Base-by-base conservation (phyloP, 1,140 invertebrate genomes). In the Catajapyx aquilonaris region DNA sequence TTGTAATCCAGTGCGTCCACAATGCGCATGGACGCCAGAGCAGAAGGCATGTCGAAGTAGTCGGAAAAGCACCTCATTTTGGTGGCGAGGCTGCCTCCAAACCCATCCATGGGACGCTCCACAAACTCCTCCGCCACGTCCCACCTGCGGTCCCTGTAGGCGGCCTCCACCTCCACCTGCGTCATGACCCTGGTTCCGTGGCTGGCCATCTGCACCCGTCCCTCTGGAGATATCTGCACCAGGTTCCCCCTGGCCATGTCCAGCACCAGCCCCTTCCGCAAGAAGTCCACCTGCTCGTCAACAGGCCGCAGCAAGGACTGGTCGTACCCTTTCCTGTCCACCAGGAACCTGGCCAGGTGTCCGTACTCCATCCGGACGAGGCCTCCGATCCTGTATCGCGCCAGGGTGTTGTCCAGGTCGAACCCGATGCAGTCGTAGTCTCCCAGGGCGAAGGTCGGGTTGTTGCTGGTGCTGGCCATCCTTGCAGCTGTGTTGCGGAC, bases 341-440 rank as follows among this genome's bases (percentile, higher is more conserved):
- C 65, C 15, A 83, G 45, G 50, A 62, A 80, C 11, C 68, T 60
- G 1, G 66, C 56, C 4, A 81, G 45, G 4, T 64, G 50, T 11
- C 70, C 52, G 47, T 80, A 81, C 34, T 71, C 69, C 37, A 80
- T 48, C 25, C 63, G 51, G 15, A 71, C 59, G 52, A 74, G 55
- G 41, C 68, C 63, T 16, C 56, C 61, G 2, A 81, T 51, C 44
- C 77, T 72, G 42, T 79, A 83, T 34, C 64, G 57, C n/a, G 73
- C 56, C 20, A 81, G 44, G 1, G 77, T 81, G 47, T 80, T 72
- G 46, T 83, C 80, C 40, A 84, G 56, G 56, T 85, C 80, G 51
- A 85, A 83, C 7, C 79, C 79, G 38, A 81, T 65, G 38, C 71
- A 77, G 48, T 81, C 75, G 48, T 81, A 83, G 46, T 79, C 61